Evolutionary conservation across 2,113 vertebrate species (phyloP), one percentile per base, ranked within the genome.

Genomic region (Heliornis fulica): DNA sequence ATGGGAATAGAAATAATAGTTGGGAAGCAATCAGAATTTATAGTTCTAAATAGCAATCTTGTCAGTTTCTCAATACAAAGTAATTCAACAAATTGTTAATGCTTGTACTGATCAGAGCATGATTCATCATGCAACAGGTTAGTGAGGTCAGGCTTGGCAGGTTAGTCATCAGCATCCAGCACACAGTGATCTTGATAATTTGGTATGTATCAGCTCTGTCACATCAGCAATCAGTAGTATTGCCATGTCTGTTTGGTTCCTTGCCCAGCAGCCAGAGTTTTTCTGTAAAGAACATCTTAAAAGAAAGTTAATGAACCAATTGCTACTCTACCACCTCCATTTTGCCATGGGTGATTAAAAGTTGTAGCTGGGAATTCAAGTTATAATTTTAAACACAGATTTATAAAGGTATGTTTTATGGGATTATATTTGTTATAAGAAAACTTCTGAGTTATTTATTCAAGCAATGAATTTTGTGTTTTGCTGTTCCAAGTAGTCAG

Each of bases 51-150:
- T 53, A 85, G 66, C 40, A 88, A 45, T 82, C 92, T 76, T 94
- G 79, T 92, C 70, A 85, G 53, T 85, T 95, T 83, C 87, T 95
- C 85, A 77, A 69, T 94, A 93, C 88, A 91, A 96, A 90, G 57
- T 90, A 76, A 85, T 94, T 90, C 82, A 83, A 45, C 66, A 83
- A 93, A 95, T 93, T 94, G 88, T 63, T 57, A 77, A 57, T 9
- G 2, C 48, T 90, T 88, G 83, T 94, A 45, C 63, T 92, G 95
- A 92, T 93, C 88, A 72, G 78, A 86, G 82, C 74, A 54, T 72
- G 63, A 71, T 71, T 92, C 80, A 86, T 83, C 94, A 88, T 72
- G 78, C 61, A 48, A 65, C 23, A n/a, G 75, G 48, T 28, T 87
- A 89, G 74, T 80, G 90, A 91, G 77, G 85, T 76, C 40, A 76